Evolutionary conservation across 2,797 vertebrate genomes (phyloP).

Genomic region (Odontamblyopus rebecca): DNA sequence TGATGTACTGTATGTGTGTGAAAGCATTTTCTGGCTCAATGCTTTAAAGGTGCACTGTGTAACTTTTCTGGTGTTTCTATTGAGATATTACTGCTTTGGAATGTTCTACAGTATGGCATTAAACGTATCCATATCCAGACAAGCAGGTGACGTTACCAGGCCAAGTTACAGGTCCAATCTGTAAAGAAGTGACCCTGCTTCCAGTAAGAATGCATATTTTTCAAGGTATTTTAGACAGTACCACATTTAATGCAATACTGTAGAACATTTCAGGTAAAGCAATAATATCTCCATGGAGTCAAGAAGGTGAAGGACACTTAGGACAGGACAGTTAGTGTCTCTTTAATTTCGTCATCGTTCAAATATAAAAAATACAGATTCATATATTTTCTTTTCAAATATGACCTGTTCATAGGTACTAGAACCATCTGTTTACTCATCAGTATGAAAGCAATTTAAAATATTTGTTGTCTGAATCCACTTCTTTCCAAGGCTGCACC

Average conservation of each 20-base stretch:
- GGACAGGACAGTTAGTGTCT: not conserved
- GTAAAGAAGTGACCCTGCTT: too few relatives aligned
- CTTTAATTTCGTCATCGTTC: too few relatives aligned
- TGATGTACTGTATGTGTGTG: too few relatives aligned
- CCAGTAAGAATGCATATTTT: too few relatives aligned
- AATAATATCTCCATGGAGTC: not conserved
- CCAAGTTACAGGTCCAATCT: too few relatives aligned
- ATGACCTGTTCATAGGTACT: not conserved
- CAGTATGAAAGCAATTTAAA: not conserved
- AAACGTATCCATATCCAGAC: not conserved
- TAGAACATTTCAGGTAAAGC: not conserved
- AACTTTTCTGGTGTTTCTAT: not conserved
- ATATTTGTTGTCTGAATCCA: constrained; percentile 11
- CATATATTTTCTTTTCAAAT: not conserved
- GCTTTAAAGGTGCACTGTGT: not conserved
- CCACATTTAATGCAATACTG: not conserved
- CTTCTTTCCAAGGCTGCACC: not conserved
- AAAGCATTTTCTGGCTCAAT: too few relatives aligned
- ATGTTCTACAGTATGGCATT: not conserved
- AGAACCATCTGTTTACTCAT: not conserved
- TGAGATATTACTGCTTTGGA: not conserved
- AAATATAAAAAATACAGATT: too few relatives aligned
- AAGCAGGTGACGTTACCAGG: not conserved
- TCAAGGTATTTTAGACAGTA: too few relatives aligned
- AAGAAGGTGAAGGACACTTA: not conserved